Percentiles rank a stretch among this genome's conserved stretches.
Conservation (phyloP, 2,113 vertebrate genomes). For the Callipepla squamata region DNA sequence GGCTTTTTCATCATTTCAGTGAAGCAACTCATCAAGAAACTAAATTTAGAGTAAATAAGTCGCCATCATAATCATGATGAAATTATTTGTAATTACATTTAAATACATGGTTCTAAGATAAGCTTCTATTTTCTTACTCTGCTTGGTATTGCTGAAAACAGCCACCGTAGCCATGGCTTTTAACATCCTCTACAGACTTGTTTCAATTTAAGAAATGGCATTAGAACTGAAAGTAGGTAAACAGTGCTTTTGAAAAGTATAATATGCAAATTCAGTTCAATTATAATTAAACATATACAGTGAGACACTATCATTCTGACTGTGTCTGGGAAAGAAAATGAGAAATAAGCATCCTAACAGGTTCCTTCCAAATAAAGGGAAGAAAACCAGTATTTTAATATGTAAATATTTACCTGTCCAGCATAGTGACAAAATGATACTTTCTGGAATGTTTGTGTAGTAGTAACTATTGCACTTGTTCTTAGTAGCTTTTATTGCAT, state of each 20-base stretch:
- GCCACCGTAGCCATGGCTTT: not conserved
- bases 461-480: slow-evolving; percentile 46
- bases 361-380: slow-evolving; percentile 56
- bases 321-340: slow-evolving; percentile 51
- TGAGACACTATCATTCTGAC: not conserved
- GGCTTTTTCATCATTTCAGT: slow-evolving; percentile 56
- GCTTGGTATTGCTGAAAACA: slow-evolving; percentile 41
- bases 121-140: slow-evolving; percentile 19
- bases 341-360: slow-evolving; percentile 40
- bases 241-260: not conserved
- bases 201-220: slow-evolving; percentile 8
- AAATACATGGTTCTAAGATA: not conserved
- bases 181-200: not conserved
- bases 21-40: slow-evolving; percentile 63
- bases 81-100: slow-evolving; percentile 65
- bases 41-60: slow-evolving; percentile 72
- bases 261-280: slow-evolving; percentile 20
- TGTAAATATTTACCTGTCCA: slow-evolving; percentile 64
- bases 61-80: slow-evolving; percentile 30
- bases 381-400: slow-evolving; percentile 60
- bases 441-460: slow-evolving; percentile 32
- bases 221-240: slow-evolving; percentile 30
- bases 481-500: slow-evolving; percentile 62
- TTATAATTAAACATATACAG: not conserved
- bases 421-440: slow-evolving; percentile 51